Evolutionary conservation across 2,888 invertebrate species (phyloP).

Genomic region (Tetramorium bicarinatum): DNA sequence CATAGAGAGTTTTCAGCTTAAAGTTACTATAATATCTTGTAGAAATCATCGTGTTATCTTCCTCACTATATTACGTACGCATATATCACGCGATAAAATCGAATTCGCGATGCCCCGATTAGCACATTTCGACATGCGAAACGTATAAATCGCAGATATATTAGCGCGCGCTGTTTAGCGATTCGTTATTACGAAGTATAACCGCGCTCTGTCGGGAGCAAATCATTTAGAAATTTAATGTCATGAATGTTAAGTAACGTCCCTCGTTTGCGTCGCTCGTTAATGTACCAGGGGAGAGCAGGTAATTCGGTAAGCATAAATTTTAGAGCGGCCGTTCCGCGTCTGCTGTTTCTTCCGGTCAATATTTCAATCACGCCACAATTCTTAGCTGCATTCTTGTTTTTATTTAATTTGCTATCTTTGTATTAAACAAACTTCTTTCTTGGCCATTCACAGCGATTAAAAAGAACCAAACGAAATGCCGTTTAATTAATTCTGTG

Average conservation of each 20-base stretch:
- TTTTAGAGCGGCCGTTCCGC: constrained; percentile 47
- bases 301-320: constrained; percentile 64
- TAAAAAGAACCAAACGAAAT: background rate
- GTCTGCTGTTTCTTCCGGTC: constrained; percentile 33
- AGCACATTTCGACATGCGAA: constrained; percentile 44
- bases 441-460: background rate
- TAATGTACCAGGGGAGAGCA: constrained; percentile 61
- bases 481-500: background rate
- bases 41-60: background rate
- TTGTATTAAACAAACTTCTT: background rate
- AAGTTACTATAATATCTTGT: background rate
- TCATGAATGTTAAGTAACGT: constrained; percentile 65
- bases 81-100: constrained; percentile 22
- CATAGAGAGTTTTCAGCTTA: background rate
- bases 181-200: constrained; percentile 56
- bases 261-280: constrained; percentile 58
- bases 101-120: constrained; percentile 23
- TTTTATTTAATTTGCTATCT: background rate
- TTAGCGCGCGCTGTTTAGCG: constrained; percentile 40
- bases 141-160: constrained; percentile 41
- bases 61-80: background rate
- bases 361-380: constrained; percentile 30
- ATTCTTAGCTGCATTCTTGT: background rate
- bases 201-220: constrained; percentile 53
- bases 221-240: constrained; percentile 65